Evolutionary conservation across 2,797 vertebrate species (phyloP).

Genomic region (Sebastes melanostomus): DNA sequence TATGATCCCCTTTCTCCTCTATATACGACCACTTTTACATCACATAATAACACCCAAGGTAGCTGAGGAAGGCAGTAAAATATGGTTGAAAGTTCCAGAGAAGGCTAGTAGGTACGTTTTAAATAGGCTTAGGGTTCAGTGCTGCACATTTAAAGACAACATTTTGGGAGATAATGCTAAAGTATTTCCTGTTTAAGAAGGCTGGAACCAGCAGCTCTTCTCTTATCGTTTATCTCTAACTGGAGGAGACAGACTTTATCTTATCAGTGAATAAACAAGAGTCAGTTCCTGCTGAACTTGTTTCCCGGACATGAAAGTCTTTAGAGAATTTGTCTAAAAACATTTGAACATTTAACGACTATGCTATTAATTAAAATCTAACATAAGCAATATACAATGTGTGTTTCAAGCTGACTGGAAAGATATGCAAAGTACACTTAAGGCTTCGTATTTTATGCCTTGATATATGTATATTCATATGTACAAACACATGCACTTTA

Average conservation of each 20-base stretch:
- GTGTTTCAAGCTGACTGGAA: background rate
- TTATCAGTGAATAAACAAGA: background rate
- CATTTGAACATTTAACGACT: background rate
- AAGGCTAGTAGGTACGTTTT: no score
- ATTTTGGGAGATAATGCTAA: background rate
- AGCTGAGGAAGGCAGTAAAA: background rate
- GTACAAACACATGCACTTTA: constrained; percentile 35
- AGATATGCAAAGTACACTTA: constrained; percentile 6
- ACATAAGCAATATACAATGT: background rate
- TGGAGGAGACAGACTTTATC: background rate
- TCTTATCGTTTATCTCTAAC: background rate
- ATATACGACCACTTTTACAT: background rate
- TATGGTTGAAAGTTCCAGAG: background rate
- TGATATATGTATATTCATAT: constrained; percentile 21
- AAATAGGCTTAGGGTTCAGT: background rate
- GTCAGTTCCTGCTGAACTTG: constrained; percentile 42
- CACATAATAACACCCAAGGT: background rate
- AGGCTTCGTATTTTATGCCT: constrained; percentile 3
- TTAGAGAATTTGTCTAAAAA: background rate
- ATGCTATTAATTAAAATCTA: background rate
- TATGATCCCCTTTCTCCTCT: background rate
- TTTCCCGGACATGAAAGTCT: background rate
- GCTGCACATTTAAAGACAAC: background rate
- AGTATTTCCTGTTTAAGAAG: background rate
- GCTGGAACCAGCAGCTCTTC: constrained; percentile 70